Percentiles rank a stretch among this genome's conserved stretches.
Evolutionary conservation across 2,888 invertebrate genomes (phyloP).

Genomic region (Nephrocerus scutellatus): DNA sequence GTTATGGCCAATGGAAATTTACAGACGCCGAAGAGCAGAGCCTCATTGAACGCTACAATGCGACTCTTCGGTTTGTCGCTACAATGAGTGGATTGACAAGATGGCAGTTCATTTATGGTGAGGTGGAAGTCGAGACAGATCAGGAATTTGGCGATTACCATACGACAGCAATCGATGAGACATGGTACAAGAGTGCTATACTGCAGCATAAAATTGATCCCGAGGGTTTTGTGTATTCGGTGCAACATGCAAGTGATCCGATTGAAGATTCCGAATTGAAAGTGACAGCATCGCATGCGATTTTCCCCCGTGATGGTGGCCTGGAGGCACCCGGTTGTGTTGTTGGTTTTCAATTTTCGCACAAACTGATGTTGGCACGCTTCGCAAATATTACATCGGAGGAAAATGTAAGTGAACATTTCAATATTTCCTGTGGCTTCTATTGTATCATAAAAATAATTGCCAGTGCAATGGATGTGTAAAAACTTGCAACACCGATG

Average conservation of each 20-base stretch:
- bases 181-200: constrained; percentile 87
- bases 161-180: constrained; percentile 73
- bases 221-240: constrained; percentile 70
- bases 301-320: constrained; percentile 71
- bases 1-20: constrained; percentile 53
- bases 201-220: constrained; percentile 72
- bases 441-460: not conserved
- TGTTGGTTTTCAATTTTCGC: constrained; percentile 78
- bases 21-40: constrained; percentile 50
- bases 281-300: constrained; percentile 76
- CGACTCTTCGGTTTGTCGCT: constrained; percentile 72
- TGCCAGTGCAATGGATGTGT: constrained; percentile 50
- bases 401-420: constrained; percentile 40
- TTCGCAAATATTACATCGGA: constrained; percentile 64
- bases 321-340: constrained; percentile 79
- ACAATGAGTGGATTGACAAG: constrained; percentile 84
- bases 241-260: constrained; percentile 55
- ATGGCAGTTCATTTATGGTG: constrained; percentile 70
- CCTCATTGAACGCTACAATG: constrained; percentile 61
- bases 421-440: not conserved
- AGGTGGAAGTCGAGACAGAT: constrained; percentile 50
- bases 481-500: constrained; percentile 55
- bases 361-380: constrained; percentile 59
- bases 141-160: constrained; percentile 70
- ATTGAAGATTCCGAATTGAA: constrained; percentile 53